Percentiles rank a stretch among this genome's conserved stretches.
phyloP scores from a whole-genome alignment of 2,888 invertebrate genomes.

The Morinoia aosen region DNA sequence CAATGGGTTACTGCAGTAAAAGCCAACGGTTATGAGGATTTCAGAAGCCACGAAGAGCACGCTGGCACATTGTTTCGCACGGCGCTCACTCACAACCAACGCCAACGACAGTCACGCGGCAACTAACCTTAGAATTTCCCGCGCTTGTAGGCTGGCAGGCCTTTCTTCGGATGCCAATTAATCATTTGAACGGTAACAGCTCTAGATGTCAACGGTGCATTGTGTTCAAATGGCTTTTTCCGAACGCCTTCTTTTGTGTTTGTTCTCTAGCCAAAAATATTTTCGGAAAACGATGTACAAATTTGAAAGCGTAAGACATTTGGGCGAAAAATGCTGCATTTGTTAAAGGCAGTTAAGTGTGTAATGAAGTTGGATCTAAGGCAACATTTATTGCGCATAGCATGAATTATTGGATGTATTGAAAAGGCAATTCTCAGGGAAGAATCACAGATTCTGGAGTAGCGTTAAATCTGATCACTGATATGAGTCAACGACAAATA shows the following conservation, averaged over 20 bases:
- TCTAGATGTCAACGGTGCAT: not conserved
- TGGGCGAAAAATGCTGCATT: not conserved
- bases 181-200: conserved; percentile 4
- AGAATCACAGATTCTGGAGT: too few species aligned
- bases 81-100: not conserved
- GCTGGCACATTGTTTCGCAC: not conserved
- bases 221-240: not conserved
- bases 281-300: not conserved
- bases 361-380: too few species aligned
- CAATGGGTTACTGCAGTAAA: not conserved
- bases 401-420: too few species aligned
- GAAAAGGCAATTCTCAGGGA: too few species aligned
- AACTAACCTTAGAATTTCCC: conserved; percentile 31
- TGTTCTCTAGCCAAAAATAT: not conserved
- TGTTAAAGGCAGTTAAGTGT: too few species aligned
- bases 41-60: not conserved
- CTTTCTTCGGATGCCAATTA: not conserved
- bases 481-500: too few species aligned
- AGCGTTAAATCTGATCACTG: too few species aligned
- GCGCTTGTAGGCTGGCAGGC: not conserved
- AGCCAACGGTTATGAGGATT: not conserved
- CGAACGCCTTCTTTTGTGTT: not conserved
- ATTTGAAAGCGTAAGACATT: not conserved
- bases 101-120: not conserved
- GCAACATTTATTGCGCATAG: too few species aligned